Conservation (phyloP, 2,797 vertebrate species). For the Pipistrellus nathusii region DNA sequence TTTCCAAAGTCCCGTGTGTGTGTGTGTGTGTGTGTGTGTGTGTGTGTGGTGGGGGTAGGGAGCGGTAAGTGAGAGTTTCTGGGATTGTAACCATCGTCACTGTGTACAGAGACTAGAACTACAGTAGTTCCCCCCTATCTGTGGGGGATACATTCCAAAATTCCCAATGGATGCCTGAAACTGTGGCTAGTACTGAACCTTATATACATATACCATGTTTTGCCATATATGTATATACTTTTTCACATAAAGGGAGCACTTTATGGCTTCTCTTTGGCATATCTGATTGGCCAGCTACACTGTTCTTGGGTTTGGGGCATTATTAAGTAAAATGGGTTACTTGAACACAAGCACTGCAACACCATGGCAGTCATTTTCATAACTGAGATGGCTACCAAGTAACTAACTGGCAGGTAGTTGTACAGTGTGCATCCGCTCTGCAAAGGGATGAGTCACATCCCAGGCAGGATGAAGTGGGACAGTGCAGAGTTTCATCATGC, state of each 20-base stretch:
- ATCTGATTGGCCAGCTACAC: background rate
- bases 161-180: background rate
- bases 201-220: background rate
- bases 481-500: background rate
- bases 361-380: background rate
- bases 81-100: background rate
- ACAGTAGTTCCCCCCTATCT: background rate
- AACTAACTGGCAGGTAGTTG: background rate
- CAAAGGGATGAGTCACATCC: background rate
- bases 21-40: background rate
- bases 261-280: background rate
- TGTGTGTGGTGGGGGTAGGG: background rate
- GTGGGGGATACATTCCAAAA: background rate
- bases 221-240: background rate
- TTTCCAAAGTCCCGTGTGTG: conserved; percentile 70
- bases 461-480: background rate
- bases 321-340: background rate
- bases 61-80: background rate
- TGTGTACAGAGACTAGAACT: background rate
- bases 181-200: background rate
- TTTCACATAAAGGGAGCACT: background rate
- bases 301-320: background rate
- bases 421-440: background rate
- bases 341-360: background rate
- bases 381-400: background rate